Evolutionary conservation across 2,113 vertebrate species (phyloP).

Genomic region (Periophthalmodon schlosseri): DNA sequence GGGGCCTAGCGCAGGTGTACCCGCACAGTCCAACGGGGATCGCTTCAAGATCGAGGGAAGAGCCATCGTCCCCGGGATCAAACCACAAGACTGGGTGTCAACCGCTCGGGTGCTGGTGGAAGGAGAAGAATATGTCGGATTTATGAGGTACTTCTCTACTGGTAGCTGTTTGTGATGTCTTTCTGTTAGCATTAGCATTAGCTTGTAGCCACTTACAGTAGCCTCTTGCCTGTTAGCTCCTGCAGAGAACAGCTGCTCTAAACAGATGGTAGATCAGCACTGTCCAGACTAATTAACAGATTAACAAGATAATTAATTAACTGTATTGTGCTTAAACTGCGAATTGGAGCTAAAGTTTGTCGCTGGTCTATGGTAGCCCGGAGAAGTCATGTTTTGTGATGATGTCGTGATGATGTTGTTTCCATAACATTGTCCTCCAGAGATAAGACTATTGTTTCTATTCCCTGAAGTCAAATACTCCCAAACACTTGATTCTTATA

Average conservation of each 20-base stretch:
- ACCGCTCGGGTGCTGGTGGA: conserved; percentile 88
- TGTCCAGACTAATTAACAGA: neutral
- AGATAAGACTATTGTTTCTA: neutral
- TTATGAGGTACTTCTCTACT: conserved; percentile 81
- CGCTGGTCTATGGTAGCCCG: neutral
- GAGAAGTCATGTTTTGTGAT: neutral
- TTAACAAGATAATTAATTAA: neutral
- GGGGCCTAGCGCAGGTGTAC: conserved; percentile 69
- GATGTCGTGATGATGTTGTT: neutral
- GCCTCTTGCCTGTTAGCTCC: neutral
- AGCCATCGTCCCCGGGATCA: conserved; percentile 87
- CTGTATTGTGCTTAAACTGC: neutral
- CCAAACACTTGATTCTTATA: neutral
- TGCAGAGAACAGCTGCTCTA: neutral
- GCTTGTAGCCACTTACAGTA: neutral
- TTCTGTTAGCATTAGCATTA: conserved; percentile 25
- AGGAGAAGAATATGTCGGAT: conserved; percentile 91
- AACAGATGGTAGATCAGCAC: neutral
- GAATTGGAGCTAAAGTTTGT: too few species aligned
- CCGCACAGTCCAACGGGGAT: conserved; percentile 76
- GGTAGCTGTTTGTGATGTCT: neutral
- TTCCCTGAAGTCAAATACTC: neutral
- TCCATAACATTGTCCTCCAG: conserved; percentile 24
- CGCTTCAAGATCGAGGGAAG: conserved; percentile 93
- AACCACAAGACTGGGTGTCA: conserved; percentile 93